Conservation (phyloP, 1,140 invertebrate species). For the Drosophila sp. region DNA sequence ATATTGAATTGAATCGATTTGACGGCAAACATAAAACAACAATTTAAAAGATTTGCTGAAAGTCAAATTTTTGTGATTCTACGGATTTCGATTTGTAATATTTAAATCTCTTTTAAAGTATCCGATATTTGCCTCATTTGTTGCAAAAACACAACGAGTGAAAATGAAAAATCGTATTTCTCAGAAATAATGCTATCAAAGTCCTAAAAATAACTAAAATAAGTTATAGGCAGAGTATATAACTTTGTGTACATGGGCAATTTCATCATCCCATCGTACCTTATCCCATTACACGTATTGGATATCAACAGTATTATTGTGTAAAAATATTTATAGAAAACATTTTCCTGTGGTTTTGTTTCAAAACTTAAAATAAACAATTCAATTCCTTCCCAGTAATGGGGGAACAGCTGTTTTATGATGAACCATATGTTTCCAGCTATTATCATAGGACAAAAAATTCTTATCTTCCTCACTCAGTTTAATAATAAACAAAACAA, state of each 20-base stretch:
- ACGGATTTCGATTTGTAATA: too few species aligned
- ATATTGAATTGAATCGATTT: constrained; percentile 19
- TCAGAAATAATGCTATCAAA: too few species aligned
- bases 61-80: too few species aligned
- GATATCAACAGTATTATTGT: not conserved
- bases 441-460: not conserved
- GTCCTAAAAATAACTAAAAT: too few species aligned
- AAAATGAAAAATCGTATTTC: too few species aligned
- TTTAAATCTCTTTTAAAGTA: too few species aligned
- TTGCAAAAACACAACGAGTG: too few species aligned
- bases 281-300: not conserved
- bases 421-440: not conserved
- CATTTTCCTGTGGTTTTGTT: not conserved
- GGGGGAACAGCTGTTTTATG: not conserved
- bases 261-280: too few species aligned
- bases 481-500: constrained; percentile 4
- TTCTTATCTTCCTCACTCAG: not conserved
- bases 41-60: too few species aligned
- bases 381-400: not conserved
- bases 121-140: too few species aligned
- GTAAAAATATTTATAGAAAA: not conserved
- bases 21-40: not conserved
- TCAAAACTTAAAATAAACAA: not conserved
- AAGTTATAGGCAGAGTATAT: too few species aligned
- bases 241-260: too few species aligned